Evolutionary conservation across 2,797 vertebrate genomes (phyloP), one percentile per base, ranked within the genome.

Genomic region (Sebastes aleutianus): DNA sequence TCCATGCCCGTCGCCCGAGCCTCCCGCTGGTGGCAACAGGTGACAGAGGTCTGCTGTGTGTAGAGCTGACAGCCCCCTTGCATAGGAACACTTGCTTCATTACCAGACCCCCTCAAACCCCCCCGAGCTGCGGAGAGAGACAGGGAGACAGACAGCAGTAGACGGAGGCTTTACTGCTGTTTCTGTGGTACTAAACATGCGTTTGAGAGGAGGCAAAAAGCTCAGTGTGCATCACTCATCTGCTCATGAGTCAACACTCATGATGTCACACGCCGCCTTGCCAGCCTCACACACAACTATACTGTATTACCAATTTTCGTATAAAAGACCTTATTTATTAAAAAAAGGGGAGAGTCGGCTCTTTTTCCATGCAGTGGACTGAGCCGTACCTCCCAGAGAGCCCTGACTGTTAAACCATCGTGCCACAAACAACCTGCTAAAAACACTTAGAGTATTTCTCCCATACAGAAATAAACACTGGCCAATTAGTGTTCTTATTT

Each of bases 301-400:
- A 93, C 94, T 90, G 89, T 94, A 91, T 83, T 87, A 91, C 91
- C 88, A 80, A 88, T 87, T 90, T 83, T 88, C 16, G 80, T 93
- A 94, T 95, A 95, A 96, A 96, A 95, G 93, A 78, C 80, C 94
- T 95, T 95, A 95, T 96, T 95, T 96, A 95, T 94, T 91, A 89
- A 88, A 93, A 91, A 93, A 86, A 82, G 73, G 84, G 83, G 78
- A 83, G 85, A 84, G 87, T 36, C 76, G 84, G 87, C 86, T 91
- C 87, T 94, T 94, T 95, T 94, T 95, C 95, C 92, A 91, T 87
- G 87, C 86, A 75, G 83, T 83, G 84, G 90, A 92, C 87, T 85
- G 84, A 90, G 90, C 79, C 56, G 76, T 95, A 93, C 95, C 95
- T 96, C 95, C 94, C 94, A 95, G 93, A 89, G 91, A 93, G 93